Base-by-base conservation (phyloP, 2,797 vertebrate species). In the Molossus molossus region DNA sequence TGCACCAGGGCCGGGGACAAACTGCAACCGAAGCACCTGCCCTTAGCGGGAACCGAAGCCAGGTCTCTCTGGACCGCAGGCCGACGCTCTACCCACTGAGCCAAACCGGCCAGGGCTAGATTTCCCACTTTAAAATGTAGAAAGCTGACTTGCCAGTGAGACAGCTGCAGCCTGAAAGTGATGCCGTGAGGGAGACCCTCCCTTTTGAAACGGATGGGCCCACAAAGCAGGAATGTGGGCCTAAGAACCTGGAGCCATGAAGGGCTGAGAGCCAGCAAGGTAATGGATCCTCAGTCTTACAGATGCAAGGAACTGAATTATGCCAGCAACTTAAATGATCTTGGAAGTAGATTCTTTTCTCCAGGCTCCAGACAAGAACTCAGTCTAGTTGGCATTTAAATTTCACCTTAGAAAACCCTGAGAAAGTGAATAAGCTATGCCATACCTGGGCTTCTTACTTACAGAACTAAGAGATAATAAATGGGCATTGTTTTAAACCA, bases 61-160 rank as follows among this genome's bases (percentile, higher is more conserved):
- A 3, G 33, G 33, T 33, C 33, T 33, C 33, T 33, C 33, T 33
- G 33, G 33, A 33, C 33, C 33, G 33, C 33, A 33, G 33, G 3
- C 33, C 33, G 33, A 33, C 33, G 33, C 33, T 33, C 33, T 33
- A 33, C 33, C 33, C 33, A 33, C 33, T 33, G 33, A 33, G 33
- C 33, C 33, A 33, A 33, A 33, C 33, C 33, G 33, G 33, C 33
- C 33, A 33, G 33, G 33, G 33, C 33, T 33, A 82, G 57, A 58
- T 33, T 94, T 67, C 12, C 82, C 75, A 50, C 50, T 86, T 82
- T 58, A 90, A 27, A 75, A 50, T 75, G n/a, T 9, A 62, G 77
- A 87, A 95, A 18, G 55, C 20, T 27, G 18, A 50, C 33, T 50
- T 75, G 33, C 33, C 45, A 9, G 23, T 67, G 23, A 75, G 17